Conservation (phyloP, 2,888 invertebrate species). For the Thyatira batis region DNA sequence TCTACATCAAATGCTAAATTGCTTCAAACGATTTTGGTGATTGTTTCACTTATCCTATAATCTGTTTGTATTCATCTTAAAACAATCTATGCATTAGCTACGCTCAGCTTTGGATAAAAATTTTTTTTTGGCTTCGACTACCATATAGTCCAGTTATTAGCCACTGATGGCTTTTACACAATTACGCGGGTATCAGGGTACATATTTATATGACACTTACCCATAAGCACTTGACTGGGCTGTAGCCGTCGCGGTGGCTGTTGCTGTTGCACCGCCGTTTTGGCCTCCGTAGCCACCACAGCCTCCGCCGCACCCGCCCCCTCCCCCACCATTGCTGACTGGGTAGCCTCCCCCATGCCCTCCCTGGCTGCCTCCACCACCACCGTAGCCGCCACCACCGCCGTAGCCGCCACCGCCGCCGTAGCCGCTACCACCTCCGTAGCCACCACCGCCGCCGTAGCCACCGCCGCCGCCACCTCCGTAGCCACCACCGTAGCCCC, state of each 20-base stretch:
- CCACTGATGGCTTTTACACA: too few species aligned
- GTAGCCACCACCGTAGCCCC: conserved; percentile 13
- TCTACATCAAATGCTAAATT: not conserved
- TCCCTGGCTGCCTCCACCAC: conserved; percentile 25
- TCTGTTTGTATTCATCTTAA: not conserved
- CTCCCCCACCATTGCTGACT: conserved; percentile 22
- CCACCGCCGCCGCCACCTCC: conserved; percentile 24
- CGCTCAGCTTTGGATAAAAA: too few species aligned
- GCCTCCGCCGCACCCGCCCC: conserved; percentile 21
- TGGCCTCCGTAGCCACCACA: conserved; percentile 22
- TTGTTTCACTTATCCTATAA: not conserved
- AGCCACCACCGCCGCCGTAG: conserved; percentile 16
- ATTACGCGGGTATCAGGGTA: too few species aligned
- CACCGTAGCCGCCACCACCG: conserved; percentile 22
- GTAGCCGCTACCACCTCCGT: conserved; percentile 17
- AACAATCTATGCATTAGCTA: too few species aligned
- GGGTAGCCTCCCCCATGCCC: conserved; percentile 27
- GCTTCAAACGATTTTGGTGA: not conserved
- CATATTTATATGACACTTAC: not conserved
- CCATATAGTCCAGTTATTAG: too few species aligned
- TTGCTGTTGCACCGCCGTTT: conserved; percentile 18
- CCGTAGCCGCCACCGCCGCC: conserved; percentile 27
- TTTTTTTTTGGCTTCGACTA: too few species aligned
- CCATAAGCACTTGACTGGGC: conserved; percentile 6
- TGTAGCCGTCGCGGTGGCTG: conserved; percentile 17